Evolutionary conservation across 92 coral and sea anemone genomes (phyloP).

Genomic region (Bergia sp.): DNA sequence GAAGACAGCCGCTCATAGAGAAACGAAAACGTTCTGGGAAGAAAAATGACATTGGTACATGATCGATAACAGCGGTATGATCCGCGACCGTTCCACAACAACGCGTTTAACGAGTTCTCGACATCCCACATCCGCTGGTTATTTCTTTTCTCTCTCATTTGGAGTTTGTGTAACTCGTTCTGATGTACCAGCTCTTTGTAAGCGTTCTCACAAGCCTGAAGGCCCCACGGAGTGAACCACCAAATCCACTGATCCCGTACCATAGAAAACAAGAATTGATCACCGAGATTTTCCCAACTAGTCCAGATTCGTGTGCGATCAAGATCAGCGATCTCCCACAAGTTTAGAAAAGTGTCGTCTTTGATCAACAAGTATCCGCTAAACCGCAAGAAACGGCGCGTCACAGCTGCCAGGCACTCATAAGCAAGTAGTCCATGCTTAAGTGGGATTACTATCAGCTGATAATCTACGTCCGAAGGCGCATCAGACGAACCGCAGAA

Average conservation of each 20-base stretch:
- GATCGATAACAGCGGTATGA: constrained; percentile 76
- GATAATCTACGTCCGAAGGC: constrained; percentile 14
- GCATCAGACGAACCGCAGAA: constrained; percentile 64
- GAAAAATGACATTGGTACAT: constrained; percentile 62
- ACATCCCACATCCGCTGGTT: constrained; percentile 72
- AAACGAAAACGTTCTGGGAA: constrained; percentile 67
- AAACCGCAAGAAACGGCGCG: constrained; percentile 55
- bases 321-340: constrained; percentile 65
- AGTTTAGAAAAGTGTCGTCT: constrained; percentile 59
- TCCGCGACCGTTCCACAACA: constrained; percentile 94
- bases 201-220: constrained; percentile 72
- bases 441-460: constrained; percentile 50
- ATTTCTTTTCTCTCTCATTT: constrained; percentile 39
- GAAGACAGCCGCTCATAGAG: constrained; percentile 68
- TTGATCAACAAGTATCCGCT: constrained; percentile 77
- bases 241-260: constrained; percentile 80
- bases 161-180: constrained; percentile 60
- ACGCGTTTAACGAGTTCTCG: constrained; percentile 82
- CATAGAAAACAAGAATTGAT: constrained; percentile 69
- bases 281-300: constrained; percentile 54
- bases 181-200: constrained; percentile 65
- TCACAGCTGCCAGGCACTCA: constrained; percentile 77
- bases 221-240: constrained; percentile 85
- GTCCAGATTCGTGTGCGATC: constrained; percentile 79
- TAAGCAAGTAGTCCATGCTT: constrained; percentile 80